These are phyloP conservation scores for Myoxocephalus aenaeus DNA, from an alignment of 2,797 vertebrate genomes.

Conservation along the genomic window DNA sequence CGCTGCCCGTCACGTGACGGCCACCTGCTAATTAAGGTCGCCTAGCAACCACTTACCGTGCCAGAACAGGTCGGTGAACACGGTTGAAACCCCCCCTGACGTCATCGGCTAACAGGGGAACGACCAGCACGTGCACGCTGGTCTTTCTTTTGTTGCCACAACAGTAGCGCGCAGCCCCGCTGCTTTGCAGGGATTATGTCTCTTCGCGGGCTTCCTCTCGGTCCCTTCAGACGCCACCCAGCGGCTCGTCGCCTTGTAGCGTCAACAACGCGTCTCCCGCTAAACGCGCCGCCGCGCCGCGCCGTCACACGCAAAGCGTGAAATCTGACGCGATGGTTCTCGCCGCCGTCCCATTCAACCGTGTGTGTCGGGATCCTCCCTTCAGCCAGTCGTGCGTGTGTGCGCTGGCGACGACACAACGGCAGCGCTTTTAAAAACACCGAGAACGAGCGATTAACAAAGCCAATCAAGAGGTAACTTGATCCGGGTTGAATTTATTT, in stretches of 20 bases:
- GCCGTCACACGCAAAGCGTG: conserved; percentile 79
- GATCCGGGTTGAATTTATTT: conserved; percentile 57
- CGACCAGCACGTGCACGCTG: conserved; percentile 1
- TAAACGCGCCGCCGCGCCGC: conserved; percentile 27
- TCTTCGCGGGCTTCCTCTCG: neutral
- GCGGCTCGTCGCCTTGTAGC: conserved; percentile 24
- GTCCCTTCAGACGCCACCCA: too few species aligned
- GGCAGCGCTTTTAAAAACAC: conserved; percentile 27
- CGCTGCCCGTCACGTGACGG: neutral
- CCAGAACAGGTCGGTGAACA: neutral
- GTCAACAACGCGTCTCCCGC: conserved; percentile 63
- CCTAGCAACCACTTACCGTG: neutral
- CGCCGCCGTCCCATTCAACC: conserved; percentile 70
- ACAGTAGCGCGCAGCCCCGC: conserved; percentile 21
- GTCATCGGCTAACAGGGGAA: neutral
- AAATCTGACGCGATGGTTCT: conserved; percentile 75
- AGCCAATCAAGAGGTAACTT: conserved; percentile 58
- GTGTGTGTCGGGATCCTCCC: conserved; percentile 77
- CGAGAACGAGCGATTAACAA: conserved; percentile 14
- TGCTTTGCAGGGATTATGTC: conserved; percentile 24
- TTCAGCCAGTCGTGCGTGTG: conserved; percentile 68
- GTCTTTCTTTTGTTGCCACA: conserved; percentile 49
- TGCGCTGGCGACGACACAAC: conserved; percentile 60
- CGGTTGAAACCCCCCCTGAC: neutral
- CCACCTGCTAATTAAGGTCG: neutral